Base-by-base conservation (phyloP, 2,797 vertebrate species). In the Acanthurus leucopareius region DNA sequence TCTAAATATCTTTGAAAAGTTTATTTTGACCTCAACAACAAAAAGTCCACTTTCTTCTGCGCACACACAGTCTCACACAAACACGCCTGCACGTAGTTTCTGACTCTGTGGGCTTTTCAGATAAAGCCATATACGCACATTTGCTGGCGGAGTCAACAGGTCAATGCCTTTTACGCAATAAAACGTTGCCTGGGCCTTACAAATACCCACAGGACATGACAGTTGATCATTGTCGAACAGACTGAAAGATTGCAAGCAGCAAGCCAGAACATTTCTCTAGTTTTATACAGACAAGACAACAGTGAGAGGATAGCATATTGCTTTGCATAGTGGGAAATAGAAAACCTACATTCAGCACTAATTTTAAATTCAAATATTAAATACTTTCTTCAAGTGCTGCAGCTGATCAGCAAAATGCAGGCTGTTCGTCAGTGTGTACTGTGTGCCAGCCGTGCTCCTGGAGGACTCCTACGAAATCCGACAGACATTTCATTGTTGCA, bases 121-220 rank as follows among this genome's bases (percentile, higher is more conserved):
- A 90, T 92, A 91, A 90, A 47, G 65, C 48, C 75, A 83, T 62
- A 73, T 89, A 75, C 89, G 90, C 16, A 89, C 80, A 80, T 90
- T 53, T 74, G 22, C 82, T 63, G 67, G 25, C 52, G 82, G 64
- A 77, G 87, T 93, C 88, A 93, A 92, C 86, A 92, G 92, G 90
- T 94, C 93, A 78, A 93, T 94, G 44, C 15, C 16, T 80, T 84
- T 92, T 89, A 81, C 90, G 92, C 64, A 91, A 91, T 45, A n/a
- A 32, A 47, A 44, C 13, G 51, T 2, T 17, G 65, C 67, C 3
- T 20, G 17, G 63, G 61, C 66, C 80, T 54, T 90, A 91, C 70
- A 94, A 93, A 93, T 90, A 92, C 82, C 58, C 10, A 7, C 47
- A 42, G 77, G 47, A 56, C n/a, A 13, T 20, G 48, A 53, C 68